Evolutionary conservation across 1,140 invertebrate genomes (phyloP).

Genomic region (Acyrthosiphon pisum): DNA sequence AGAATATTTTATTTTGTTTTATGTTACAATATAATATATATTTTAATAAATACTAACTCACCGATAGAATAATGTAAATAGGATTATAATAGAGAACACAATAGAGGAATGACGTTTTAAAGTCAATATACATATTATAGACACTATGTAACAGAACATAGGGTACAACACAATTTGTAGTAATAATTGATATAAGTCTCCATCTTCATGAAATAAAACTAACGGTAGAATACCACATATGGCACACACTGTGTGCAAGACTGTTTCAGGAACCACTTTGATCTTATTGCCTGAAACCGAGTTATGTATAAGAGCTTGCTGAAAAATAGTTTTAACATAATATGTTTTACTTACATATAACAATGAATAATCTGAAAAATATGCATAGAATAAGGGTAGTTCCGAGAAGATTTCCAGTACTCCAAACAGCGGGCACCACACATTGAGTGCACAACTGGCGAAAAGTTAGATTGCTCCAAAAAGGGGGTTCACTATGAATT

Average conservation of each 20-base stretch:
- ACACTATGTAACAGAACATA: constrained; percentile 29
- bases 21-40: background rate
- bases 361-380: background rate
- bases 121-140: background rate
- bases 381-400: constrained; percentile 14
- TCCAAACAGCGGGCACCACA: background rate
- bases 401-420: background rate
- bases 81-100: constrained; percentile 25
- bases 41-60: background rate
- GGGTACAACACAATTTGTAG: background rate
- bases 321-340: background rate
- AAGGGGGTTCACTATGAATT: background rate
- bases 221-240: constrained; percentile 28
- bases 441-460: background rate
- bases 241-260: constrained; percentile 9
- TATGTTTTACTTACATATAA: background rate
- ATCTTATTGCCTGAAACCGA: background rate
- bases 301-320: background rate
- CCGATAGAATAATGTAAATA: constrained; percentile 27
- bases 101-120: background rate
- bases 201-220: constrained; percentile 8
- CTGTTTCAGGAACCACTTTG: background rate
- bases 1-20: background rate
- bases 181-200: background rate
- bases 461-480: constrained; percentile 17